Evolutionary conservation across 2,888 invertebrate species (phyloP), one percentile per base, ranked within the genome.

Genomic region (Axea sp.): DNA sequence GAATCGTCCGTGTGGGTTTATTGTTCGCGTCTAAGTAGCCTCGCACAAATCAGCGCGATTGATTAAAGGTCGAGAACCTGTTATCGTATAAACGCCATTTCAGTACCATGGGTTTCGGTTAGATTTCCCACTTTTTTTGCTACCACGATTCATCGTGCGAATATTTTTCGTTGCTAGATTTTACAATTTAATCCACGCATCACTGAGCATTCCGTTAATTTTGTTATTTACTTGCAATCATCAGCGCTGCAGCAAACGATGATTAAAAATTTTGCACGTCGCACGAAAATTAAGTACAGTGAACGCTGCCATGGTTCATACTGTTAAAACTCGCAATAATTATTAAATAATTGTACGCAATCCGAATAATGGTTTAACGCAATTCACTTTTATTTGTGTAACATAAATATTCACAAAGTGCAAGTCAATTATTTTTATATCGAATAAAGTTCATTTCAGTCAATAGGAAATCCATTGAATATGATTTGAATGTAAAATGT

Each of bases 41-140:
- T 45, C 62, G 62, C 41, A 26, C 11, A 57, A 73, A 69, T 11
- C 12, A 30, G 30, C 41, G 35, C 64, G 68, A 60, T 65, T 71
- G 28, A 41, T 51, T 12, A 71, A 68, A 75, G 77, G 73, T 79
- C 77, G 76, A 74, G 57, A 71, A 71, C 77, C 79, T 75, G 73
- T 76, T 79, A 79, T 79, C 79, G 71, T 74, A 3, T 73, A 45
- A 11, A 5, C 7, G 55, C 24, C 33, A 37, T 24, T 51, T 24
- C 8, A 14, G 11, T n/a, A n/a, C n/a, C n/a, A n/a, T 6, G 15
- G 6, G 26, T 55, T 19, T 2, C 17, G n/a, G 2, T 3, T 30
- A 43, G 15, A n/a, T n/a, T 59, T 33, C 19, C 19, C 41, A 31
- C 6, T 14, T 30, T 30, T 3, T 7, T 14, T 9, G n/a, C n/a